These are phyloP conservation scores for Bradypodion pumilum DNA, from an alignment of 2,797 vertebrate genomes.

Conservation along the genomic window DNA sequence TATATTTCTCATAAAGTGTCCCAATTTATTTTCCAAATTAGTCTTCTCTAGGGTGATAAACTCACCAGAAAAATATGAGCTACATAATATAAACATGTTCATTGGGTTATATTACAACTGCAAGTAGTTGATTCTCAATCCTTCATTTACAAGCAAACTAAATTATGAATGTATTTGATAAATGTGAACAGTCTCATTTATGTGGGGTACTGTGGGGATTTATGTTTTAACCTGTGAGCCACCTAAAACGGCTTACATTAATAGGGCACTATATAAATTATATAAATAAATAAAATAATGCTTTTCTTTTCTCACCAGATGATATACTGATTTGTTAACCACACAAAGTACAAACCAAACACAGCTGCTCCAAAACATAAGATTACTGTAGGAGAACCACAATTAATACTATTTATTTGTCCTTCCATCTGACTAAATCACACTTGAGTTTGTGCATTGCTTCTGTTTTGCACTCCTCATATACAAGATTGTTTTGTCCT, in stretches of 20 bases:
- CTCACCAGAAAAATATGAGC: neutral
- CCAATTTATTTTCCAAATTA: neutral
- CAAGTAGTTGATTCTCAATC: neutral
- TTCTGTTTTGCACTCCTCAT: neutral
- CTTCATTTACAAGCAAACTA: neutral
- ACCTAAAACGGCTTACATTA: no score
- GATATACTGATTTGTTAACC: neutral
- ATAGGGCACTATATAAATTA: no score
- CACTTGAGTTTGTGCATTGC: neutral
- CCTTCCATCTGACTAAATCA: neutral
- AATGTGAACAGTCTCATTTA: no score
- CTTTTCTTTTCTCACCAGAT: neutral
- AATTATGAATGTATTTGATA: neutral
- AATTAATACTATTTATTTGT: neutral
- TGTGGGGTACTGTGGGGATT: no score
- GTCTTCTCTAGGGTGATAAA: neutral
- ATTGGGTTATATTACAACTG: neutral
- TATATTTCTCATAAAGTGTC: constrained; percentile 34
- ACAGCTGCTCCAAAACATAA: neutral
- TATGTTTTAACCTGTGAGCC: no score
- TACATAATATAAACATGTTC: neutral
- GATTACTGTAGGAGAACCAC: neutral
- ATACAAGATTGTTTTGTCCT: neutral
- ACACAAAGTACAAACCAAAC: neutral
- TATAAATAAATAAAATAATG: neutral